These are phyloP conservation scores for Mixornis gularis DNA, from an alignment of 2,113 vertebrate species.

Conservation along the genomic window DNA sequence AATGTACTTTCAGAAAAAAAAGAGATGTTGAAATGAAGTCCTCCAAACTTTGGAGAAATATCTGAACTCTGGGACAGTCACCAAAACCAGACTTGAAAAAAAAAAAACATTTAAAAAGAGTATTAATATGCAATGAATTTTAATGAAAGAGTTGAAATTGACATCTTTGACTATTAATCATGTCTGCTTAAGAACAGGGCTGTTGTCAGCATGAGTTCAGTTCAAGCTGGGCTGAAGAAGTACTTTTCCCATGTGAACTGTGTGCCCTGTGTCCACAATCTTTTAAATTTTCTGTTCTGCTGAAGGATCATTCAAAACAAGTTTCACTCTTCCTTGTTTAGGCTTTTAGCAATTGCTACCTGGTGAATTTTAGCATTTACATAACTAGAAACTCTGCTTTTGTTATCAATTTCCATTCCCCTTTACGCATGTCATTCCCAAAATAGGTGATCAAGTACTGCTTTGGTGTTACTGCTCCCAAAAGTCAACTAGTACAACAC, in stretches of 20 bases:
- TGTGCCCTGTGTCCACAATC: neutral
- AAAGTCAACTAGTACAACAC: neutral
- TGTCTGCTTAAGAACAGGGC: neutral
- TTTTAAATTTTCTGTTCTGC: neutral
- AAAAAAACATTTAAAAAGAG: neutral
- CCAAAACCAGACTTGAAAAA: constrained; percentile 2
- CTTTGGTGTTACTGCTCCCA: neutral
- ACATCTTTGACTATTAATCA: neutral
- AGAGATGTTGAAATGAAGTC: neutral
- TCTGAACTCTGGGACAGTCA: neutral
- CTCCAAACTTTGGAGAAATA: neutral
- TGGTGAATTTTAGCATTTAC: neutral
- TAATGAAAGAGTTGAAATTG: constrained; percentile 6
- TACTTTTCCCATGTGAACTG: neutral
- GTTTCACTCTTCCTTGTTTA: neutral
- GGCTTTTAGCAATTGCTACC: neutral
- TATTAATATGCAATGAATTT: constrained; percentile 5
- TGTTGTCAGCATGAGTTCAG: neutral
- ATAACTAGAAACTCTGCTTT: neutral
- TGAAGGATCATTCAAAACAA: neutral
- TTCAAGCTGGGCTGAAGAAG: neutral
- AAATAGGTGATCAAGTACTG: neutral
- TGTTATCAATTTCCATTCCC: neutral
- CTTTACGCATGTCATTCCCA: neutral
- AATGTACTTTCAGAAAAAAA: neutral